These are phyloP conservation scores for Drosophila takahashii DNA, from an alignment of 1,140 invertebrate species.

Conservation along the genomic window DNA sequence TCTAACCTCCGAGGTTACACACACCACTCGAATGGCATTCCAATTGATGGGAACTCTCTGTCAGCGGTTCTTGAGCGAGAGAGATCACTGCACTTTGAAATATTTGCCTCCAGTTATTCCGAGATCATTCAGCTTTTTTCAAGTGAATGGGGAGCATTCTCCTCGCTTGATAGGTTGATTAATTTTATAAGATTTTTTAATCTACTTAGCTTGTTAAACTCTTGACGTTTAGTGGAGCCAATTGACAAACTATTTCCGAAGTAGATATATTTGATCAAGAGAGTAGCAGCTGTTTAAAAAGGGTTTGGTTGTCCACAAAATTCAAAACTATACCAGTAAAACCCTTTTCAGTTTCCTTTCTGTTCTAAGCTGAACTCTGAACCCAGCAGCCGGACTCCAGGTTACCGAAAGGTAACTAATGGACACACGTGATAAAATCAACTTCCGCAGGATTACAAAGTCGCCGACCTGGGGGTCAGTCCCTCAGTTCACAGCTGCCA, in stretches of 20 bases:
- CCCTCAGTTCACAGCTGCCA: conserved; percentile 51
- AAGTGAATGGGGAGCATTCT: conserved; percentile 4
- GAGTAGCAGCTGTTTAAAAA: conserved; percentile 2
- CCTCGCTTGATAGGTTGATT: conserved; percentile 5
- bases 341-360: conserved; percentile 19
- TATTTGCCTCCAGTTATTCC: conserved; percentile 24
- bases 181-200: conserved; percentile 2
- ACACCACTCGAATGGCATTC: conserved; percentile 37
- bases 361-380: conserved; percentile 42
- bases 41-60: conserved; percentile 61
- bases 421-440: conserved; percentile 74
- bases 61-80: conserved; percentile 1
- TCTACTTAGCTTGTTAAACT: conserved; percentile 1
- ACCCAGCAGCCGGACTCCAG: conserved; percentile 9
- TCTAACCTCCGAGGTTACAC: conserved; percentile 43
- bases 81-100: conserved; percentile 32
- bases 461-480: conserved; percentile 47
- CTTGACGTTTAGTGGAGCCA: background rate
- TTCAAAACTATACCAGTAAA: conserved; percentile 4
- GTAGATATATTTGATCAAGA: too few relatives aligned
- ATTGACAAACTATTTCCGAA: background rate
- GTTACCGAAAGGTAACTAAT: conserved; percentile 61
- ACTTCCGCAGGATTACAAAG: conserved; percentile 79
- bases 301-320: background rate
- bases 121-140: conserved; percentile 27